phyloP scores from a whole-genome alignment of 1,140 invertebrate species.

The Lutraria rhynchaena region DNA sequence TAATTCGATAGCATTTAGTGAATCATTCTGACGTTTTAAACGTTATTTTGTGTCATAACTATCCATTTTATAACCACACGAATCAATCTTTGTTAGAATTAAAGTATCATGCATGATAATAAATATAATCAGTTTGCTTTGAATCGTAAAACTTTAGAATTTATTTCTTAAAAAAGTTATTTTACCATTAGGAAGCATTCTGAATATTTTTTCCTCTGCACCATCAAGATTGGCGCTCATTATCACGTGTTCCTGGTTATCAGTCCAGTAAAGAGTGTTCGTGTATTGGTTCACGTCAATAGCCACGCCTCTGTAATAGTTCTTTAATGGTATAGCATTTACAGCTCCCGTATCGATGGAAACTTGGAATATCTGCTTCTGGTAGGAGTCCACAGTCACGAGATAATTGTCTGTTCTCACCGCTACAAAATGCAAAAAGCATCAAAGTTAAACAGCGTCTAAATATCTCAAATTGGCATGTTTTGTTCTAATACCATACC shows the following conservation, averaged over 20 bases:
- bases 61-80: neutral
- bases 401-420: constrained; percentile 66
- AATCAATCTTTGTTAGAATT: too few species aligned
- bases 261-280: constrained; percentile 83
- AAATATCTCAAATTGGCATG: too few species aligned
- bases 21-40: too few species aligned
- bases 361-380: constrained; percentile 71
- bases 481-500: too few species aligned
- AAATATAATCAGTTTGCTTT: neutral
- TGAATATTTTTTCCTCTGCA: constrained; percentile 84
- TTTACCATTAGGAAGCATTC: constrained; percentile 85
- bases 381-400: constrained; percentile 69
- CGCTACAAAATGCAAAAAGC: too few species aligned
- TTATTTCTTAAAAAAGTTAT: neutral
- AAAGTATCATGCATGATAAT: too few species aligned
- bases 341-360: constrained; percentile 53
- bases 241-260: constrained; percentile 70
- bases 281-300: constrained; percentile 63
- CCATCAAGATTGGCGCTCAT: constrained; percentile 65
- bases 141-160: neutral
- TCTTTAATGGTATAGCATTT: constrained; percentile 57
- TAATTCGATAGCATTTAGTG: too few species aligned
- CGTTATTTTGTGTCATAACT: too few species aligned
- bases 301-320: constrained; percentile 65
- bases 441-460: too few species aligned